These are phyloP conservation scores for Sebastes hubbsi DNA, from an alignment of 2,797 vertebrate genomes.

Conservation along the genomic window DNA sequence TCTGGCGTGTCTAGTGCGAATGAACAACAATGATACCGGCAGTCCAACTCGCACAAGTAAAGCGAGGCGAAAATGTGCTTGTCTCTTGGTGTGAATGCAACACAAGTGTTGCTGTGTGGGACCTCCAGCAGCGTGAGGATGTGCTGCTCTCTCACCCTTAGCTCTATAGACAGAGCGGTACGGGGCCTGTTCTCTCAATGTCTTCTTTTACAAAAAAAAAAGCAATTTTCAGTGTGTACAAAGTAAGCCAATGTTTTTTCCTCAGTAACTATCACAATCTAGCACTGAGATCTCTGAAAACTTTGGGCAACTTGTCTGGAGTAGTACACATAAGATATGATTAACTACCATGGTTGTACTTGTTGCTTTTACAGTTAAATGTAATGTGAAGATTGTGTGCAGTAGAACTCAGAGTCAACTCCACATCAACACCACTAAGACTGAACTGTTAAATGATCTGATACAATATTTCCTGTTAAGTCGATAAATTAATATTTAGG, in stretches of 20 bases:
- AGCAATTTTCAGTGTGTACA: background rate
- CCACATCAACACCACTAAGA: background rate
- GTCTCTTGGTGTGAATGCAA: too few species aligned
- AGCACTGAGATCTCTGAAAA: background rate
- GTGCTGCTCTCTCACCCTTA: background rate
- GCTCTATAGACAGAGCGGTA: background rate
- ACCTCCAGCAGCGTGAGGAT: background rate
- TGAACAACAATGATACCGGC: too few species aligned
- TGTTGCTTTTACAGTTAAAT: too few species aligned
- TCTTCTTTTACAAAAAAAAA: background rate
- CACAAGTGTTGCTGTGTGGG: background rate
- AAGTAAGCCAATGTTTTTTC: background rate
- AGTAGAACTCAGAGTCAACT: background rate
- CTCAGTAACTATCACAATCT: background rate
- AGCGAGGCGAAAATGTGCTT: too few species aligned
- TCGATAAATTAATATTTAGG: background rate
- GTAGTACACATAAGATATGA: too few species aligned
- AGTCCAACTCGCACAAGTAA: too few species aligned
- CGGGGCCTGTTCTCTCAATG: background rate
- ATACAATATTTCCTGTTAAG: background rate
- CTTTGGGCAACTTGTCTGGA: background rate
- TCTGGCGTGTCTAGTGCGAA: too few species aligned
- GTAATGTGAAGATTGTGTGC: background rate
- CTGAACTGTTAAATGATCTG: background rate
- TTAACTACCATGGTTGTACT: too few species aligned